Base-by-base conservation (phyloP, 2,797 vertebrate genomes). In the Remorina albescens region DNA sequence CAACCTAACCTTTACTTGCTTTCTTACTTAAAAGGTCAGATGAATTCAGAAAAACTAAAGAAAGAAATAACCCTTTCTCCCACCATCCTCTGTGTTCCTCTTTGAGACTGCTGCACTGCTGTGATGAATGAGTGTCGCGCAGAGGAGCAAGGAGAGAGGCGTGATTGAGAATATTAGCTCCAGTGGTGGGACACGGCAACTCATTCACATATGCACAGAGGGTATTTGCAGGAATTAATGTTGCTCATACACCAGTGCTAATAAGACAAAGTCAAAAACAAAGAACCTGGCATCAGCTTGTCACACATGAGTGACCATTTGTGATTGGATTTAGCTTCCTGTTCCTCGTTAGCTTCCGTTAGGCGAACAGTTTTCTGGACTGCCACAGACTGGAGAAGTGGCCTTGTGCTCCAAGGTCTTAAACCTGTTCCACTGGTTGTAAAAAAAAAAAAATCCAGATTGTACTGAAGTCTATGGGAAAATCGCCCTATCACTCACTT, bases 101-200 rank as follows among this genome's bases (percentile, higher is more conserved):
- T 83, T 67, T 42, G 41, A 18, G 41, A 42, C 41, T 66, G 54
- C 65, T 64, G 67, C 69, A 76, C 11, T 60, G 41, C 79, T 51
- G 67, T 68, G 83, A 87, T 86, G 65, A 86, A 81, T 87, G 76
- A 74, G 76, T 47, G 65, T 56, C 59, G 67, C 67, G 75, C 34
- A 61, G 39, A 41, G 57, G 53, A 68, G 9, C 8, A 55, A 44
- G 18, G 19, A 47, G 28, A 18, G 12, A 30, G 11, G 6, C 19
- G 18, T n/a, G 36, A 39, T 30, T 32, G 26, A 64, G 41, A 60
- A 25, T n/a, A n/a, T 7, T 39, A 18, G 53, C 47, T 72, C 1
- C 21, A 67, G 16, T 25, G 19, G 2, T 25, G 51, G 41, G 12
- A 44, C 12, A 15, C 16, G 32, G 15, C 41, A 53, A 34, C 19